Evolutionary conservation across 1,140 invertebrate species (phyloP), one percentile per base, ranked within the genome.

Genomic region (Radopholus similis): DNA sequence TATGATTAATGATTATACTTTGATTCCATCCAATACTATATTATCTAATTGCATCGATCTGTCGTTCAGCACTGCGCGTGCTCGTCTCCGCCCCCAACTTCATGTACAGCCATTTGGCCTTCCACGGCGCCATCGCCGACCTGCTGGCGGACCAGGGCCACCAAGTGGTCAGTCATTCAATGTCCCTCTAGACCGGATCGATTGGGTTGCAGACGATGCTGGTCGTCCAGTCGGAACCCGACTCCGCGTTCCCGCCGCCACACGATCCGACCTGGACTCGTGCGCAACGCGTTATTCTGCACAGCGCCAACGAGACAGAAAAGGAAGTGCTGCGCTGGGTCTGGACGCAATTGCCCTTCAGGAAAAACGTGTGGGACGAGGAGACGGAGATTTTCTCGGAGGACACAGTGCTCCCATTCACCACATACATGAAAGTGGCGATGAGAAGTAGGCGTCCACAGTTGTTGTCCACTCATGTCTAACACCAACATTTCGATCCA

Each of bases 81-180:
- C 58, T 60, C 15, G n/a, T 60, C 30, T 60, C 58, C 47, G 58
- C 38, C 0, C 38, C 58, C 9, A 60, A 60, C 28, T 60, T 44
- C 30, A 38, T 60, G 30, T 38, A 60, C 47, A 60, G 58, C 35
- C 58, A 60, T 47, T 26, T 60, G 28, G 13, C 37, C 13, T 37
- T 60, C 30, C 58, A 60, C 42, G 30, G 30, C 11, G 35, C 40
- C 21, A 60, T 60, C 18, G 58, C 38, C 47, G 58, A 60, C 42
- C 23, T 60, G 30, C 18, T 60, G 5, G 18, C 26, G n/a, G 58
- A 60, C 21, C 30, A 23, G n/a, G 58, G 58, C 9, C 34, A 23
- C 23, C 44, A 49, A 49, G 58, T 60, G 26, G 58, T 60, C 11
- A 60, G 57, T 38, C 15, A 5, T 23, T 2, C 23, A 26, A 51